phyloP scores from a whole-genome alignment of 92 coral and sea anemone genomes.

The Micromussa lordhowensis region DNA sequence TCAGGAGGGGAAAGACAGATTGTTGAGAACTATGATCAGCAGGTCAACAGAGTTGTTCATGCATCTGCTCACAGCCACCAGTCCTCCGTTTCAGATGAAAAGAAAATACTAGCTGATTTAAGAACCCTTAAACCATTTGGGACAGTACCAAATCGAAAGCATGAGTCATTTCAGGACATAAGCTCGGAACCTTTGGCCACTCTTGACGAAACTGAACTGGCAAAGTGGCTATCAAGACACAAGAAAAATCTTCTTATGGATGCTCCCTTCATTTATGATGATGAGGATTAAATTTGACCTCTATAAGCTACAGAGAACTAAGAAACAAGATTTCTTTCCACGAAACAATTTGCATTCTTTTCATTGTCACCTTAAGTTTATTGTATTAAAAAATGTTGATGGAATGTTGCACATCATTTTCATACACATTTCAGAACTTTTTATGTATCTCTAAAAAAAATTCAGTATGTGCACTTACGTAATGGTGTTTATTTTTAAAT shows the following conservation, averaged over 20 bases:
- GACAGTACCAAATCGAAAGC: constrained; percentile 10
- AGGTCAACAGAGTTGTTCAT: constrained; percentile 27
- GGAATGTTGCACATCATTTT: too few relatives aligned
- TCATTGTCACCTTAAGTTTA: too few relatives aligned
- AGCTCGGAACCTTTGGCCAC: constrained; percentile 52
- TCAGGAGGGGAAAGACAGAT: constrained; percentile 50
- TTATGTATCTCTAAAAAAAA: too few relatives aligned
- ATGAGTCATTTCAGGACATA: constrained; percentile 53
- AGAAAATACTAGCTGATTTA: constrained; percentile 49
- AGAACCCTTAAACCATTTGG: constrained; percentile 42
- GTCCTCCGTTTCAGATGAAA: constrained; percentile 59
- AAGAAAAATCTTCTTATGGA: constrained; percentile 6
- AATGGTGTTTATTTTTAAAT: too few relatives aligned
- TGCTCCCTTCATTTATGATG: not conserved
- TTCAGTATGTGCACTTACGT: too few relatives aligned
- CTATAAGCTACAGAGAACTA: too few relatives aligned
- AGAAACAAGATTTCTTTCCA: too few relatives aligned
- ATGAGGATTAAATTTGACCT: not conserved
- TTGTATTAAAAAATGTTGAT: too few relatives aligned
- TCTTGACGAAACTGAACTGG: constrained; percentile 47
- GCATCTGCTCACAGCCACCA: constrained; percentile 66
- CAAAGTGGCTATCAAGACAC: constrained; percentile 44
- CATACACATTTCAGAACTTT: too few relatives aligned
- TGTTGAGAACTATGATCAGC: constrained; percentile 54
- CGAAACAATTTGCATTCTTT: too few relatives aligned